Evolutionary conservation across 1,140 invertebrate genomes (phyloP), one percentile per base, ranked within the genome.

Genomic region (Zeugodacus cucurbitae): DNA sequence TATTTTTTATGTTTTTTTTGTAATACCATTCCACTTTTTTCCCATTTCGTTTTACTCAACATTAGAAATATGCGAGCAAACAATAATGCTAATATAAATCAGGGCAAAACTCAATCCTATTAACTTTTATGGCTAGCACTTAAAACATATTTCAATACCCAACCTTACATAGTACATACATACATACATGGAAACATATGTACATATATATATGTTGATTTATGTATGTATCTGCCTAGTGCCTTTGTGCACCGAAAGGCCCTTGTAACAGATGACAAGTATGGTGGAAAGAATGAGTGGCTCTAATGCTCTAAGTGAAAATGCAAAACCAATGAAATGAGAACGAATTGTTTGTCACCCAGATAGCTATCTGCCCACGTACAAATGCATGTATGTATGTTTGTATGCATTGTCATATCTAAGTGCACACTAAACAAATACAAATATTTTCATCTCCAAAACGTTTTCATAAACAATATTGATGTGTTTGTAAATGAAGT

Each of bases 241-340:
- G 59, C 85, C 85, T 86, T 86, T 58, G 85, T 58, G 57, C 85
- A 57, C 85, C 17, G 85, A 86, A 86, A 86, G 54, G 85, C 85
- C 85, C 85, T 86, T 86, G 85, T 86, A 86, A 86, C 57, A 86
- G 57, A 86, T 86, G 57, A 59, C 57, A 86, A 57, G 22, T 59
- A 86, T 82, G 44, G 41, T 82, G 41, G 74, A 82, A 82, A 82
- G 37, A 82, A 82, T 82, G 74, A 82, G n/a, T 82, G 41, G 1
- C 22, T n/a, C 48, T 54, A 54, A 62, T 14, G n/a, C 44, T 82
- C 41, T 26, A 41, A 74, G 32, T 74, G 70, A 22, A 82, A 82
- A 48, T 48, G 41, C 44, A 82, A 48, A 82, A 82, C 74, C 41
- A 82, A 41, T 82, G n/a, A 82, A 82, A 82, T 48, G 74, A 82